These are phyloP conservation scores for Papilio elwesi DNA, from an alignment of 2,888 invertebrate species.

Conservation along the genomic window DNA sequence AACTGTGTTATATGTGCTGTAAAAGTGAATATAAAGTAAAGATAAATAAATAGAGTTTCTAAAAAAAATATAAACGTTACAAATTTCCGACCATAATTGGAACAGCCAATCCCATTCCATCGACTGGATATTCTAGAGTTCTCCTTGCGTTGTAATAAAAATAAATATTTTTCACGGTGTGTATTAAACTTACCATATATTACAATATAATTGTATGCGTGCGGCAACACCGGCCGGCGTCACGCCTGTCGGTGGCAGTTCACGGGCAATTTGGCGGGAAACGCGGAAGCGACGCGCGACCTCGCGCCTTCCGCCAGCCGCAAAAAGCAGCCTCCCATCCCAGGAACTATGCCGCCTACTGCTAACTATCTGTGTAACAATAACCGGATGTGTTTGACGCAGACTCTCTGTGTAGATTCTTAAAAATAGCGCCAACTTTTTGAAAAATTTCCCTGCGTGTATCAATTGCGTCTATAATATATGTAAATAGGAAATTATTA, in stretches of 20 bases:
- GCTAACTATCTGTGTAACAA: conserved; percentile 13
- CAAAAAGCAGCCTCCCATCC: conserved; percentile 44
- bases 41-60: too few species aligned
- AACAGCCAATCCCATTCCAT: background rate
- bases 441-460: too few species aligned
- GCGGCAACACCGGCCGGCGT: conserved; percentile 27
- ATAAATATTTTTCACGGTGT: too few species aligned
- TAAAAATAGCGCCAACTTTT: too few species aligned
- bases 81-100: too few species aligned
- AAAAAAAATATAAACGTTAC: too few species aligned
- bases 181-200: too few species aligned
- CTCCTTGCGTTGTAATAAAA: too few species aligned
- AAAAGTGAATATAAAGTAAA: too few species aligned
- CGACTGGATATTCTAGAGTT: background rate
- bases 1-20: too few species aligned
- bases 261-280: conserved; percentile 45
- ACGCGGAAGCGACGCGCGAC: conserved; percentile 47
- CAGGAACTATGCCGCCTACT: conserved; percentile 42
- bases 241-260: conserved; percentile 42
- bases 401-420: background rate
- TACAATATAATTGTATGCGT: background rate
- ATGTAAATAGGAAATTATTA: too few species aligned
- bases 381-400: conserved; percentile 28
- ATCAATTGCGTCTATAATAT: too few species aligned
- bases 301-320: conserved; percentile 50